Evolutionary conservation across 1,140 invertebrate species (phyloP).

Genomic region (Orchestia grillus): DNA sequence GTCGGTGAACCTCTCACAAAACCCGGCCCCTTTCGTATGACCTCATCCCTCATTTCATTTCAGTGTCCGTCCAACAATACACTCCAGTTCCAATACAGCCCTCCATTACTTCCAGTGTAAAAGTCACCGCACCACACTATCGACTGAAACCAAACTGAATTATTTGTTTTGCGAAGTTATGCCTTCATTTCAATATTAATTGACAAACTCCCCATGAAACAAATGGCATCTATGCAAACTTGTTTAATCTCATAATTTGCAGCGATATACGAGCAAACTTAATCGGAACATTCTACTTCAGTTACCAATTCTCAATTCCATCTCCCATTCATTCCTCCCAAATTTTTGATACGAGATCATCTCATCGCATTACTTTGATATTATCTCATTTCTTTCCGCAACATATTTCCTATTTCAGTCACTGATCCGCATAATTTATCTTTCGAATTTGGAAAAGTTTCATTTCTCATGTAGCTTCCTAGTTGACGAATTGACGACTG

Average conservation of each 20-base stretch:
- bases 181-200: no score
- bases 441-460: neutral
- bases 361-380: neutral
- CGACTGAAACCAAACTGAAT: no score
- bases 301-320: neutral
- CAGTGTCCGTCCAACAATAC: no score
- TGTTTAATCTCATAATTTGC: neutral
- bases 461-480: neutral
- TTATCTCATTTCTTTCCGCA: neutral
- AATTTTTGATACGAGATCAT: neutral
- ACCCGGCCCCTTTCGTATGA: no score
- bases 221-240: neutral
- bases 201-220: no score
- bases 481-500: no score
- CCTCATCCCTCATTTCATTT: no score
- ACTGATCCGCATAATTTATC: neutral
- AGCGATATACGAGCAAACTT: neutral
- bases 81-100: no score
- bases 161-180: no score
- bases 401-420: neutral
- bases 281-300: neutral
- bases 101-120: no score
- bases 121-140: no score
- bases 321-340: neutral
- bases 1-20: no score